Conservation (phyloP, 2,888 invertebrate genomes). For the Zootermopsis nevadensis region DNA sequence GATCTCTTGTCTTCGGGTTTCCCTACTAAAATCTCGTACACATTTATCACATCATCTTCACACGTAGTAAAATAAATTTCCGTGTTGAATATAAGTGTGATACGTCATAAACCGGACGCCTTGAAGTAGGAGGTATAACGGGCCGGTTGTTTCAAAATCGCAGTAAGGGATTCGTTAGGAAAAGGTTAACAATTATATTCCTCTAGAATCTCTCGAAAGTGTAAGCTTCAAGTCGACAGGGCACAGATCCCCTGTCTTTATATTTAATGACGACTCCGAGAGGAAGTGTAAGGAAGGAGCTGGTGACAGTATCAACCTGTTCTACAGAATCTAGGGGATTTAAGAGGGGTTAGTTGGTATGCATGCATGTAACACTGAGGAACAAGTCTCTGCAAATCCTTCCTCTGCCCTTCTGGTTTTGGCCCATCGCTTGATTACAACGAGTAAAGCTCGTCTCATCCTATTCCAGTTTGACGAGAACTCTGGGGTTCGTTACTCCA, state of each 20-base stretch:
- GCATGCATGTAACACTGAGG: slow-evolving; percentile 37
- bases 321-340: slow-evolving; percentile 19
- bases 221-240: background rate
- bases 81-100: too few relatives aligned
- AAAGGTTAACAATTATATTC: slow-evolving; percentile 18
- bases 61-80: too few relatives aligned
- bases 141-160: background rate
- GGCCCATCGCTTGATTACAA: slow-evolving; percentile 20
- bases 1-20: too few relatives aligned
- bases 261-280: slow-evolving; percentile 38
- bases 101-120: too few relatives aligned
- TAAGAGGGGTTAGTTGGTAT: slow-evolving; percentile 41
- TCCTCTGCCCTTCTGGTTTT: slow-evolving; percentile 3
- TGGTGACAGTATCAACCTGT: slow-evolving; percentile 27
- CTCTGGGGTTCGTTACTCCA: background rate
- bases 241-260: slow-evolving; percentile 36
- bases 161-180: background rate
- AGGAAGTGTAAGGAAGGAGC: slow-evolving; percentile 7
- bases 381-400: slow-evolving; percentile 33
- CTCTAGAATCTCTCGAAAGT: background rate
- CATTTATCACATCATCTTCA: too few relatives aligned
- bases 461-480: background rate
- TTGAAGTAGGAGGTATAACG: too few relatives aligned
- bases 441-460: background rate
- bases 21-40: too few relatives aligned